Conservation (phyloP, 2,888 invertebrate species). For the Drosophila demipolita region DNA sequence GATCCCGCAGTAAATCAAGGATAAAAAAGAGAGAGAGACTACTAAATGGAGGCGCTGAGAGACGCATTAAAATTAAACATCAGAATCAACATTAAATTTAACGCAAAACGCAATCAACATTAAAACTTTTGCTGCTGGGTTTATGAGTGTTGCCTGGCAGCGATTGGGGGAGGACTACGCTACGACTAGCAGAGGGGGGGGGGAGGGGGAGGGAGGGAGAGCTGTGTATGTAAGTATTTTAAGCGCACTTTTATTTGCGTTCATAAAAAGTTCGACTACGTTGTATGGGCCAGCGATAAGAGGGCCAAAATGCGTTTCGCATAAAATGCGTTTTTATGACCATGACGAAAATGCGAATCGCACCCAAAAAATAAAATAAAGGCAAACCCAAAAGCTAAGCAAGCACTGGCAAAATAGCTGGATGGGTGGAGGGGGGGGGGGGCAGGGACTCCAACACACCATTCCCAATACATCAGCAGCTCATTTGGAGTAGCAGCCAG, state of each 20-base stretch:
- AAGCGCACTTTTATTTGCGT: constrained; percentile 75
- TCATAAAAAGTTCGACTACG: constrained; percentile 64
- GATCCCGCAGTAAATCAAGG: constrained; percentile 8
- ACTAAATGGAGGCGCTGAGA: constrained; percentile 27
- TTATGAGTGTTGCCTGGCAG: constrained; percentile 49
- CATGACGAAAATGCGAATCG: constrained; percentile 78
- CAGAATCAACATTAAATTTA: constrained; percentile 53
- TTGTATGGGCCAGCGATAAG: constrained; percentile 64
- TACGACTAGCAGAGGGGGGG: background rate
- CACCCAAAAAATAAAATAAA: constrained; percentile 54
- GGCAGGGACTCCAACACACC: constrained; percentile 40
- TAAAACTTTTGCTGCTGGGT: constrained; percentile 66
- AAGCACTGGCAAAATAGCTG: constrained; percentile 16
- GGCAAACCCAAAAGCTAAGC: constrained; percentile 29
- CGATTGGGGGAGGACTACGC: background rate
- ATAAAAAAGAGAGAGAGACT: background rate
- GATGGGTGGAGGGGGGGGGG: background rate
- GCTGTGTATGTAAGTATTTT: constrained; percentile 48
- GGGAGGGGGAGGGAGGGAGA: background rate
- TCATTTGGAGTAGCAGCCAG: constrained; percentile 51
- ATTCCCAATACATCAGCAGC: constrained; percentile 70
- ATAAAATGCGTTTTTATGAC: constrained; percentile 82
- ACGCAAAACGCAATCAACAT: constrained; percentile 78
- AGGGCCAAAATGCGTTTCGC: constrained; percentile 76
- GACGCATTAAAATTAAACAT: constrained; percentile 73